phyloP scores from a whole-genome alignment of 2,113 vertebrate genomes.

The Girardinichthys multiradiatus region DNA sequence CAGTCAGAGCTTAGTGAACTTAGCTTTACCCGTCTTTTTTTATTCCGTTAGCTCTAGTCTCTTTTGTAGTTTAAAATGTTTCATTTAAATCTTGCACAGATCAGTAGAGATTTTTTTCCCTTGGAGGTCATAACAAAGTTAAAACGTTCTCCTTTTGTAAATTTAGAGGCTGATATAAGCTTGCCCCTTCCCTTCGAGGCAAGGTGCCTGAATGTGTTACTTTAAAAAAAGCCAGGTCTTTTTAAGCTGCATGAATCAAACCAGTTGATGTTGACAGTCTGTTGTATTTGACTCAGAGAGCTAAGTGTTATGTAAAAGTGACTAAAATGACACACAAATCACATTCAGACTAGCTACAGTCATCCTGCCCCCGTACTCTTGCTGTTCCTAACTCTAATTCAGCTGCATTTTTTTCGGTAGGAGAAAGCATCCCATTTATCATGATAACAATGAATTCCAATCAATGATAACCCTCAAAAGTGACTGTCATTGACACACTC shows the following conservation, averaged over 20 bases:
- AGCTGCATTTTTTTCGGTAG: not conserved
- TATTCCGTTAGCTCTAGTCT: no score
- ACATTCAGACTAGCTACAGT: constrained; percentile 31
- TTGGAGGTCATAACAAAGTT: not conserved
- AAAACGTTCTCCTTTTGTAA: not conserved
- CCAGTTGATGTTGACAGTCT: constrained; percentile 50
- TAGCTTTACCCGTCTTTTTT: no score
- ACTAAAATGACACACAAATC: constrained; percentile 67
- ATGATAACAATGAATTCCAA: no score
- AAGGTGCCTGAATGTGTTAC: constrained; percentile 13
- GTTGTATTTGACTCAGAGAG: constrained; percentile 71
- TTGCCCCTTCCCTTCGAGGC: not conserved
- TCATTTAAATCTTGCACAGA: not conserved
- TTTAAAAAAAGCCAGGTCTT: constrained; percentile 33
- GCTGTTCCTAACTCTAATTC: not conserved
- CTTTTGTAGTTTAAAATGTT: not conserved
- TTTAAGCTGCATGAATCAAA: constrained; percentile 59
- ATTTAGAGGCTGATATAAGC: constrained; percentile 4
- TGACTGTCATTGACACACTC: no score
- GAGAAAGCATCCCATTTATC: no score
- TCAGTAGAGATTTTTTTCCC: not conserved
- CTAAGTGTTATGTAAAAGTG: constrained; percentile 73
- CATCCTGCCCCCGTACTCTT: constrained; percentile 30
- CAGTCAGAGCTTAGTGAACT: constrained; percentile 21
- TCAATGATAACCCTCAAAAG: no score